Conservation (phyloP, 2,888 invertebrate genomes). For the Phytoseiulus persimilis region DNA sequence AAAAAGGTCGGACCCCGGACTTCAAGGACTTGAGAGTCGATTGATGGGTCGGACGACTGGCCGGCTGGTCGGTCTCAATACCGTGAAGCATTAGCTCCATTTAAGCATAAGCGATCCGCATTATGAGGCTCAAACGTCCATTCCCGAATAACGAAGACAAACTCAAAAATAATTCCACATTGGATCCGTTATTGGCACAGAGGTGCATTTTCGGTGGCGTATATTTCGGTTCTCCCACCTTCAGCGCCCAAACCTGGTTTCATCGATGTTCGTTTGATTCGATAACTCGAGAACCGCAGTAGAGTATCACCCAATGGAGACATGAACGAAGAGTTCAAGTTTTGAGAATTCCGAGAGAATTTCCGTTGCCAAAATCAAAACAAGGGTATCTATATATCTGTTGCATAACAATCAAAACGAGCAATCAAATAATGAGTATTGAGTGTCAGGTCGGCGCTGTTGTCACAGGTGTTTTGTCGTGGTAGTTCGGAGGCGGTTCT, state of each 20-base stretch:
- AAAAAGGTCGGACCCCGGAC: background rate
- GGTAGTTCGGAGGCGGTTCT: background rate
- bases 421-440: background rate
- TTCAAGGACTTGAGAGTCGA: background rate
- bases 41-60: background rate
- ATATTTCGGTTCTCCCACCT: background rate
- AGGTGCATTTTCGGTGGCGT: background rate
- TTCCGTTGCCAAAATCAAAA: background rate
- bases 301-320: too few species aligned
- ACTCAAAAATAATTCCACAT: background rate
- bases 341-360: background rate
- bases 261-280: background rate
- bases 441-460: background rate
- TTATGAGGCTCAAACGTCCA: constrained; percentile 5
- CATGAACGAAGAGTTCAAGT: background rate
- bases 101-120: background rate
- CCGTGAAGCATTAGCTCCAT: background rate
- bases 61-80: background rate
- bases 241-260: background rate
- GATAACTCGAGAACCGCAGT: too few species aligned
- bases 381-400: background rate
- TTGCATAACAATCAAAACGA: background rate
- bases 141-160: background rate
- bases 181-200: background rate
- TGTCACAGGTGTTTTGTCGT: background rate